Percentiles rank a stretch among this genome's conserved stretches.
phyloP scores from a whole-genome alignment of 2,113 vertebrate species.

The Tor tambroides region DNA sequence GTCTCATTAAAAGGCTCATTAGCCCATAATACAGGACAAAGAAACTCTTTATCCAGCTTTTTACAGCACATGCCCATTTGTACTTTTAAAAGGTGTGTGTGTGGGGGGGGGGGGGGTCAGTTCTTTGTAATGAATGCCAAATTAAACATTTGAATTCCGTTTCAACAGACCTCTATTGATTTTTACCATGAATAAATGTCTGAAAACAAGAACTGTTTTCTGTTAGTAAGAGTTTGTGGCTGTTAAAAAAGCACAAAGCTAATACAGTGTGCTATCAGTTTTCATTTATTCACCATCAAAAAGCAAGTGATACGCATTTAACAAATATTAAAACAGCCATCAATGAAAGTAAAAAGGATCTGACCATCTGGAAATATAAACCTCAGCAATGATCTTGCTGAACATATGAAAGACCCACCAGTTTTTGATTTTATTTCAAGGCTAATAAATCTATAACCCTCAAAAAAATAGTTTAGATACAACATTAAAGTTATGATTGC shows the following conservation, averaged over 20 bases:
- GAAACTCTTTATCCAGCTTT: not conserved
- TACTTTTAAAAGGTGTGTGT: not conserved
- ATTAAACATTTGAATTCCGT: slow-evolving; percentile 1
- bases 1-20: slow-evolving; percentile 44
- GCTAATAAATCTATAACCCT: not conserved
- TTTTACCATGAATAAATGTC: slow-evolving; percentile 20
- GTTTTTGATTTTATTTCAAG: not conserved
- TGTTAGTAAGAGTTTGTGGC: not conserved
- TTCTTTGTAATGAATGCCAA: not conserved
- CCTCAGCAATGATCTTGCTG: not conserved
- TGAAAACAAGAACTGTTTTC: not conserved
- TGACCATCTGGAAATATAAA: not conserved
- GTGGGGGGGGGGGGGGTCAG: not conserved
- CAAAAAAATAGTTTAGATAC: not conserved
- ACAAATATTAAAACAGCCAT: not conserved
- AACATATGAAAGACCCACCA: not conserved
- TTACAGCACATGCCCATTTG: not conserved
- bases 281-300: slow-evolving; percentile 46
- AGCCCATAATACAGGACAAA: not conserved
- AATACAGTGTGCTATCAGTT: not conserved
- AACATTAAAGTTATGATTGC: not conserved
- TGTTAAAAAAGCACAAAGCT: not conserved
- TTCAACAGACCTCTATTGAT: slow-evolving; percentile 1
- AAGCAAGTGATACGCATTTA: slow-evolving; percentile 21
- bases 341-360: not conserved